A percentile compares a stretch with the other conserved stretches of the same genome.
Conservation (phyloP, 37 sponge, comb jelly and placozoan species). For the Eunapius fragilis region DNA sequence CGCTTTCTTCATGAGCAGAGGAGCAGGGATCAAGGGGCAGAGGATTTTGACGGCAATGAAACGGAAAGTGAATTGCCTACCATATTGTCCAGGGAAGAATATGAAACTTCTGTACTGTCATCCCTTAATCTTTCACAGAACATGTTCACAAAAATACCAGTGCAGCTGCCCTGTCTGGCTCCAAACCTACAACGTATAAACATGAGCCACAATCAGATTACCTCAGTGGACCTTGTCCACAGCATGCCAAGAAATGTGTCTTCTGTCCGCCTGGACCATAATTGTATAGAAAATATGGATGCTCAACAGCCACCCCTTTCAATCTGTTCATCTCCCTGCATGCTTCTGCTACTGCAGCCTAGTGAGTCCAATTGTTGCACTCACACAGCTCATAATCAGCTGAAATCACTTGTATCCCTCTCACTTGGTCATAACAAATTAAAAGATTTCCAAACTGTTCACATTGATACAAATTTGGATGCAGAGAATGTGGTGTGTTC, state of each 20-base stretch:
- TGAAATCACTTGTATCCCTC: constrained; percentile 49
- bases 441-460: background rate
- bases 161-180: constrained; percentile 79
- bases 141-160: constrained; percentile 52
- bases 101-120: background rate
- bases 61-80: constrained; percentile 41
- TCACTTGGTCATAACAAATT: constrained; percentile 46
- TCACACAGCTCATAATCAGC: constrained; percentile 12
- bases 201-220: constrained; percentile 65
- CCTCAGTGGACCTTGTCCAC: constrained; percentile 47
- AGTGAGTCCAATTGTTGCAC: background rate
- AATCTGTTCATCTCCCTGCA: background rate
- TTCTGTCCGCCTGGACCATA: constrained; percentile 25
- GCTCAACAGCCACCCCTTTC: background rate
- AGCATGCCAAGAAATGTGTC: constrained; percentile 30
- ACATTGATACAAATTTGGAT: background rate
- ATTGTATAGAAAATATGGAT: constrained; percentile 1
- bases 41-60: constrained; percentile 4
- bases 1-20: background rate
- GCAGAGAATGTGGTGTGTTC: background rate
- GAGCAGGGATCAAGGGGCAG: constrained; percentile 8
- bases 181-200: constrained; percentile 71
- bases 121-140: constrained; percentile 71
- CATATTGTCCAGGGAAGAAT: background rate
- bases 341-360: constrained; percentile 36